Evolutionary conservation across 2,888 invertebrate genomes (phyloP).

Genomic region (Creontiades dilutus): DNA sequence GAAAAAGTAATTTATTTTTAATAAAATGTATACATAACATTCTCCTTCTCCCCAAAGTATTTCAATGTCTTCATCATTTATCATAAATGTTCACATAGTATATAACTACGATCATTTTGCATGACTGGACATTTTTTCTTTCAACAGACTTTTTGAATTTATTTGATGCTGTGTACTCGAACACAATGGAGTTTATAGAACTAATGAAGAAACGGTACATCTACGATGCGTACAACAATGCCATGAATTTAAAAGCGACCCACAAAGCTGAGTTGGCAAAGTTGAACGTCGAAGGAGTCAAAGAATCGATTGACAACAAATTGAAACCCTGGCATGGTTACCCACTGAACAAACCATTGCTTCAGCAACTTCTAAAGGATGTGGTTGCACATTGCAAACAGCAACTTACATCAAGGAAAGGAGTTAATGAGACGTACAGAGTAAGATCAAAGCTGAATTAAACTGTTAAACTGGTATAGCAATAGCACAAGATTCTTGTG

Average conservation of each 20-base stretch:
- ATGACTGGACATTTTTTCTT: not conserved
- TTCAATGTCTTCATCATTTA: no score
- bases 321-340: constrained; percentile 66
- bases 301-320: constrained; percentile 55
- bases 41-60: no score
- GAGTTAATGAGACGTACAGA: constrained; percentile 52
- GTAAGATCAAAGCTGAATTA: not conserved
- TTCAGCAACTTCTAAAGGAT: constrained; percentile 40
- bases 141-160: not conserved
- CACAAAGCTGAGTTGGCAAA: constrained; percentile 39
- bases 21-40: no score
- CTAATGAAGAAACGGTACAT: constrained; percentile 20
- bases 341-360: constrained; percentile 64
- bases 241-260: constrained; percentile 38
- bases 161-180: not conserved
- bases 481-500: no score
- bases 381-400: constrained; percentile 56
- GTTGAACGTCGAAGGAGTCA: constrained; percentile 38
- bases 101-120: no score
- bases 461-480: no score
- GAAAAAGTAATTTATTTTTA: no score
- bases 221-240: constrained; percentile 41
- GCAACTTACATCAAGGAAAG: constrained; percentile 26
- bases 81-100: no score
- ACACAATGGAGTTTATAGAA: not conserved